Conservation (phyloP, 2,113 vertebrate species). For the Aptenodytes patagonicus region DNA sequence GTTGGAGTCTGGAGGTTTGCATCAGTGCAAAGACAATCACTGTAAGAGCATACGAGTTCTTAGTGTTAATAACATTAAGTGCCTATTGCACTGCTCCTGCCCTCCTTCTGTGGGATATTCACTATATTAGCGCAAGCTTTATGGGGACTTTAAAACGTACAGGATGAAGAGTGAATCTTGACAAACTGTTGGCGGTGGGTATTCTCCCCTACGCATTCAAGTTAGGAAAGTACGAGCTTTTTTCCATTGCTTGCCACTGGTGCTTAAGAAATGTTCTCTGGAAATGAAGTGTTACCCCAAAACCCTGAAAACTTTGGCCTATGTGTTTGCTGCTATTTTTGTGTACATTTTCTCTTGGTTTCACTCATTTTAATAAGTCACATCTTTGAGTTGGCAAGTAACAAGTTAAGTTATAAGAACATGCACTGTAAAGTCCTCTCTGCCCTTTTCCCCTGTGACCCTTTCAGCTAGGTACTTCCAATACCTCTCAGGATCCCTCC, state of each 20-base stretch:
- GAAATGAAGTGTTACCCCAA: background rate
- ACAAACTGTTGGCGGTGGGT: background rate
- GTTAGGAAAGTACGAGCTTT: background rate
- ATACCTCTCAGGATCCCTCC: background rate
- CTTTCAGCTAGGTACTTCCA: background rate
- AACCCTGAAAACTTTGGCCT: background rate
- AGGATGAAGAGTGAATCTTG: background rate
- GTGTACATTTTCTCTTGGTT: background rate
- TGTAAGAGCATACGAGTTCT: background rate
- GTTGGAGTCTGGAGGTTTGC: background rate
- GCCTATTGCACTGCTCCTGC: background rate
- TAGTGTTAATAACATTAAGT: background rate
- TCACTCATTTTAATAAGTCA: background rate
- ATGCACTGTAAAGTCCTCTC: rapidly evolving
- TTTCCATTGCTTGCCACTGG: background rate
- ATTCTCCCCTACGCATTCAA: background rate
- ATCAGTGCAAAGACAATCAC: background rate
- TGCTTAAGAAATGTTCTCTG: background rate
- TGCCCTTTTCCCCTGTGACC: background rate
- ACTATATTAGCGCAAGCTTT: background rate
- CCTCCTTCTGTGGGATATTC: background rate
- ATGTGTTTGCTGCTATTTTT: background rate
- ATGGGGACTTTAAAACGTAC: background rate
- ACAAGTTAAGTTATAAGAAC: background rate
- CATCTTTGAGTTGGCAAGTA: background rate